Evolutionary conservation across 2,113 vertebrate species (phyloP), one percentile per base, ranked within the genome.

Genomic region (Verasper variegatus): DNA sequence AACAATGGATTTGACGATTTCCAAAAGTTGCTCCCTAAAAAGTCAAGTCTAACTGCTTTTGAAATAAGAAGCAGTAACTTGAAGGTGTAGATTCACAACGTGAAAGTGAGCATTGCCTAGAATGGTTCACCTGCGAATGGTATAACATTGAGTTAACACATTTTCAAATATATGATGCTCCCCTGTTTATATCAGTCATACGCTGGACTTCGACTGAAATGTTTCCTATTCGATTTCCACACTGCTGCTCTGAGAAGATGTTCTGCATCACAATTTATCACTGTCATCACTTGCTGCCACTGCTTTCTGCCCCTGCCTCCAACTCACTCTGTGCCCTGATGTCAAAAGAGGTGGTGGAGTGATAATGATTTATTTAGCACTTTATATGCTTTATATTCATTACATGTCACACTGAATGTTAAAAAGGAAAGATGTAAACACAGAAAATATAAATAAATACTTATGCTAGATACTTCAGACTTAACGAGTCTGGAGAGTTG

Each of bases 301-400:
- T 60, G 57, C 57, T 3, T 14, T 35, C 57, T 35, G 17, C 7
- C 26, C n/a, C 21, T 9, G 10, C 52, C 52, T 57, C 55, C 5
- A 24, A 20, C 18, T 60, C 57, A 58, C 24, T 6, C 24, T 58
- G 24, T 20, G 7, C 11, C 24, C 17, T 18, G 35, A 23, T 45
- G 61, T 45, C 13, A 24, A 63, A 5, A 24, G 63, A 26, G 63
- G 45, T 27, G 45, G 45, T 5, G 45, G 2, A 49, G 40, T 20
- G 45, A 27, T 65, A 18, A 65, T 51, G 24, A 65, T 49, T 65
- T 64, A 64, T 64, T 47, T 40, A 49, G 42, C 15, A 65, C 14
- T 26, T 24, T 26, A 11, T 26, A 2, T 26, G 31, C 31, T 8
- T 18, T 51, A 27, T 27, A 27, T 10, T 24, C 15, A 24, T 12